Evolutionary conservation across 2,888 invertebrate species (phyloP).

Genomic region (Balanococcus diminutus): DNA sequence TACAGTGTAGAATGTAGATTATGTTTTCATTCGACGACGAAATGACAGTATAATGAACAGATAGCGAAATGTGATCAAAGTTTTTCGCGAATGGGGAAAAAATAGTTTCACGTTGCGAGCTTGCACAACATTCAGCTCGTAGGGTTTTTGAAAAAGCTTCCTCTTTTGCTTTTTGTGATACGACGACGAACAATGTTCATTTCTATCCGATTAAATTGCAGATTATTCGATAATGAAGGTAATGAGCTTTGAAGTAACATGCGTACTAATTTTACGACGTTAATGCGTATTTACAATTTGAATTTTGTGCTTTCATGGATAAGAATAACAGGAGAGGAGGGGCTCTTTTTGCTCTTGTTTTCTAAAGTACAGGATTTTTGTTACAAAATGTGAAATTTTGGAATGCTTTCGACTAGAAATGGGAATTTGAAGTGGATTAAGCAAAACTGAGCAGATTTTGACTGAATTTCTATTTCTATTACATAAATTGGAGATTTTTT

Average conservation of each 20-base stretch:
- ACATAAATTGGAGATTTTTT: no score
- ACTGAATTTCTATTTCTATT: no score
- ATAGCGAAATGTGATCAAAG: conserved; percentile 20
- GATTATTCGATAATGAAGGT: not conserved
- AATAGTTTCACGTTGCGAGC: not conserved
- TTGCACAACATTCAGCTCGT: not conserved
- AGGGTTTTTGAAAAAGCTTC: not conserved
- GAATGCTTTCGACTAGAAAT: no score
- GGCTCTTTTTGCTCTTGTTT: no score
- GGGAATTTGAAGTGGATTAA: no score
- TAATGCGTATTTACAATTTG: not conserved
- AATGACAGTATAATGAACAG: not conserved
- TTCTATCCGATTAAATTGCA: not conserved
- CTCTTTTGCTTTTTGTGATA: not conserved
- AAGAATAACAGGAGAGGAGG: no score
- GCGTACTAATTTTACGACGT: not conserved
- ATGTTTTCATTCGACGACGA: not conserved
- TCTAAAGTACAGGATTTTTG: no score
- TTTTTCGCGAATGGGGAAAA: not conserved
- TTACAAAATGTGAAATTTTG: no score
- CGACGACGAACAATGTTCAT: not conserved
- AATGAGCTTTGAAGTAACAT: conserved; percentile 15
- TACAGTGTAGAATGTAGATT: no score
- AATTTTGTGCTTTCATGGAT: not conserved
- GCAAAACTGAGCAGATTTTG: no score